phyloP scores from a whole-genome alignment of 1,140 invertebrate genomes.

The Physella acuta region DNA sequence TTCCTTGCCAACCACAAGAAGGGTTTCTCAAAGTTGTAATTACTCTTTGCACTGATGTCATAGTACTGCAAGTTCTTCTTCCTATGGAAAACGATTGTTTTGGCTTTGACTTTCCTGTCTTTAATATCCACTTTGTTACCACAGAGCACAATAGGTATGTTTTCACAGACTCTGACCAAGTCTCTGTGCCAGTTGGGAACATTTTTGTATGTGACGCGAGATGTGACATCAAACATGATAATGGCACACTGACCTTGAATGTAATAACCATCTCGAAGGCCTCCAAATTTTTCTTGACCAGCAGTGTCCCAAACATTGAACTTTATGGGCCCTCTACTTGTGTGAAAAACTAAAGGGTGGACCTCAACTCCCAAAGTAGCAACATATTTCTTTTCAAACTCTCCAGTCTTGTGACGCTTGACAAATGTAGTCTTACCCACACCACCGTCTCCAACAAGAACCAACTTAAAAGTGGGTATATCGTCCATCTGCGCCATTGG shows the following conservation, averaged over 20 bases:
- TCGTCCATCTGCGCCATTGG: constrained; percentile 20
- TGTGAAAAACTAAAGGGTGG: constrained; percentile 96
- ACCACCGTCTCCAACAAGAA: constrained; percentile 98
- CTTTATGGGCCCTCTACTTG: constrained; percentile 92
- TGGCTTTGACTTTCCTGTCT: constrained; percentile 99
- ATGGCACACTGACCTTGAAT: constrained; percentile 98
- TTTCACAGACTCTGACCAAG: constrained; percentile 97
- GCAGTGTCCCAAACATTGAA: constrained; percentile 99
- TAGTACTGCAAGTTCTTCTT: constrained; percentile 99
- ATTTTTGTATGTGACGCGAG: constrained; percentile 98
- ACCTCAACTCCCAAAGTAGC: constrained; percentile 96
- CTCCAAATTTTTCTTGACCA: constrained; percentile 99
- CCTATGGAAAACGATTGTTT: constrained; percentile 97
- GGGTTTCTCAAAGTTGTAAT: constrained; percentile 99
- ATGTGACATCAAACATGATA: constrained; percentile 99
- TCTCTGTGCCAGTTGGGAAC: constrained; percentile 99
- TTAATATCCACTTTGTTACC: constrained; percentile 92
- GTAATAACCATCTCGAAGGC: constrained; percentile 97
- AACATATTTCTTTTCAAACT: constrained; percentile 99
- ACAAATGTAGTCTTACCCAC: constrained; percentile 99
- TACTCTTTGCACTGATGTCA: constrained; percentile 99
- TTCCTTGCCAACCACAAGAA: constrained; percentile 98
- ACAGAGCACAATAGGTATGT: constrained; percentile 90
- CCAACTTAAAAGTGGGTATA: constrained; percentile 54
- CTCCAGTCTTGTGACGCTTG: constrained; percentile 97